Percentiles rank a stretch among this genome's conserved stretches.
Conservation (phyloP, 1,140 invertebrate species). For the Listronotus bonariensis region DNA sequence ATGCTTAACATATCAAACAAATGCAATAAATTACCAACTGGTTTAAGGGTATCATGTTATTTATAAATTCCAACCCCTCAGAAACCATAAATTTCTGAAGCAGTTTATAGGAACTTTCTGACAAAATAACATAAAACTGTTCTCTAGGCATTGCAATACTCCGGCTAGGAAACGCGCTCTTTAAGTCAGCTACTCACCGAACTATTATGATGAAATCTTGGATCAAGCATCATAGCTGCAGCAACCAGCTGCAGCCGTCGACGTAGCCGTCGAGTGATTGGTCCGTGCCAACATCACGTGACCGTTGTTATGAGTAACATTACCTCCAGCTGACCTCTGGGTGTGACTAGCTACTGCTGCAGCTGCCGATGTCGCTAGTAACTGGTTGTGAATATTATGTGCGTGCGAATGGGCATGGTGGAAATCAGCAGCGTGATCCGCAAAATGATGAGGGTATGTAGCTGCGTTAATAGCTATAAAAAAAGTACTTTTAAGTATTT, state of each 20-base stretch:
- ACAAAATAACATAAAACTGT: too few species aligned
- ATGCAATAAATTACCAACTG: too few species aligned
- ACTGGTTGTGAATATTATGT: constrained; percentile 53
- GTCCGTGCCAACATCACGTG: constrained; percentile 51
- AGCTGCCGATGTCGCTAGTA: constrained; percentile 43
- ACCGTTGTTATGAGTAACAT: constrained; percentile 47
- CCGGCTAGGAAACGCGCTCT: too few species aligned
- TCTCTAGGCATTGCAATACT: too few species aligned
- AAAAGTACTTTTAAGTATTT: constrained; percentile 1
- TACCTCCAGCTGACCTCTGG: constrained; percentile 37
- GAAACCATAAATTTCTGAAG: neutral
- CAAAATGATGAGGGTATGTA: constrained; percentile 52
- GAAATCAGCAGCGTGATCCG: constrained; percentile 49
- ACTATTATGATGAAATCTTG: constrained; percentile 54
- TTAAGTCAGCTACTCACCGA: constrained; percentile 41
- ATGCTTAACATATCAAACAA: too few species aligned
- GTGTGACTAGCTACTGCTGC: constrained; percentile 42
- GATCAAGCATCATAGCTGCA: constrained; percentile 57
- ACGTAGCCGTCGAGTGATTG: constrained; percentile 52
- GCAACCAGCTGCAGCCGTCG: constrained; percentile 55
- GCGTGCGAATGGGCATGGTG: constrained; percentile 49
- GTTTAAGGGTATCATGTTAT: too few species aligned
- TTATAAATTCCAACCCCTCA: too few species aligned
- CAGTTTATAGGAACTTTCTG: too few species aligned
- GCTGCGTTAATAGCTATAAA: constrained; percentile 38